Conservation (phyloP, 1,140 invertebrate genomes). For the Euura saliciscinereae region DNA sequence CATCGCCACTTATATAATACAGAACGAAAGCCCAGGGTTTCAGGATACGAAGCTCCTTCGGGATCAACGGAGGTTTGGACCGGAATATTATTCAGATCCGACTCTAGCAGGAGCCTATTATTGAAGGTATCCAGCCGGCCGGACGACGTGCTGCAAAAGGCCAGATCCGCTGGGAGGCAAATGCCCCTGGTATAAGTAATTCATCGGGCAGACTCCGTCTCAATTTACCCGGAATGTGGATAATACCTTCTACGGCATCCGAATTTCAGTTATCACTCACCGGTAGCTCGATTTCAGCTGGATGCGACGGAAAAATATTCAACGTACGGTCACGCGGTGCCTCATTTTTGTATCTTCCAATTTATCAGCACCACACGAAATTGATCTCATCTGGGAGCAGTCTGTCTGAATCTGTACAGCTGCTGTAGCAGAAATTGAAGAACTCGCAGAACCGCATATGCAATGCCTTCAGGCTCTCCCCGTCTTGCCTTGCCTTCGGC, state of each 20-base stretch:
- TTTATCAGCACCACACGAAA: too few species aligned
- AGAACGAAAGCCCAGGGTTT: too few species aligned
- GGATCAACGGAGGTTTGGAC: background rate
- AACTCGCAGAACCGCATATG: background rate
- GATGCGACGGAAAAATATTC: background rate
- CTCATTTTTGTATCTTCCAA: background rate
- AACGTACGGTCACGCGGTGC: background rate
- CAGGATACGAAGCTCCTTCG: background rate
- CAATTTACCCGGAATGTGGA: constrained; percentile 7
- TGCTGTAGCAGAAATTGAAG: background rate
- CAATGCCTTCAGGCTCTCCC: background rate
- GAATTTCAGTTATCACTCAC: constrained; percentile 2
- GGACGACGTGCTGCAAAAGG: background rate
- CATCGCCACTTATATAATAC: background rate
- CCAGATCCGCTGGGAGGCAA: background rate
- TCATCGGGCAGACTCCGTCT: constrained; percentile 1
- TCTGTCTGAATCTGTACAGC: background rate
- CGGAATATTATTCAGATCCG: background rate
- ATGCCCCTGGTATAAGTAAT: background rate
- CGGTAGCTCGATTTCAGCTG: background rate
- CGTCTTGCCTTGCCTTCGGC: background rate
- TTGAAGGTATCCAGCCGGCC: constrained; percentile 1
- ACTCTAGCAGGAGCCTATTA: background rate
- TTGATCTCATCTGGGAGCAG: background rate
- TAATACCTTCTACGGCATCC: constrained; percentile 1